These are phyloP conservation scores for Coronaproctus castanopsis DNA, from an alignment of 2,888 invertebrate species.

Conservation along the genomic window DNA sequence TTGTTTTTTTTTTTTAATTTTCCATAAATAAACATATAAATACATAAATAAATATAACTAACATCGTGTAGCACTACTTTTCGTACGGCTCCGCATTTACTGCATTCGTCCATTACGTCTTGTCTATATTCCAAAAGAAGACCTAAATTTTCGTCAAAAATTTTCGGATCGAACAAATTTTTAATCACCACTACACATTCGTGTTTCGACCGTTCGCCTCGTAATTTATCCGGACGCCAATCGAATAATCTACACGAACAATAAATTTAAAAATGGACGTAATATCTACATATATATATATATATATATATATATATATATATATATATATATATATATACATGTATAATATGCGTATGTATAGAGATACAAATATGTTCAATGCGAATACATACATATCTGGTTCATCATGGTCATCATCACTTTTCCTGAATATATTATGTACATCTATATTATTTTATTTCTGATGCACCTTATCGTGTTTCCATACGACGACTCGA, in stretches of 20 bases:
- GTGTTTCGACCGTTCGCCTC: conserved; percentile 65
- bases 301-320: background rate
- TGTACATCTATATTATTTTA: too few relatives aligned
- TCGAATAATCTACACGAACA: conserved; percentile 64
- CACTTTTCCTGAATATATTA: too few relatives aligned
- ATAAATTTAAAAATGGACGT: conserved; percentile 3
- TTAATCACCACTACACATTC: conserved; percentile 82
- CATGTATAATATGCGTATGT: too few relatives aligned
- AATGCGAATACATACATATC: too few relatives aligned
- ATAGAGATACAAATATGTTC: too few relatives aligned
- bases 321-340: background rate
- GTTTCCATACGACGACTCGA: too few relatives aligned
- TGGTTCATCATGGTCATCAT: too few relatives aligned
- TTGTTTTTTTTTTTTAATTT: too few relatives aligned
- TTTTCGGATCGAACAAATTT: conserved; percentile 72
- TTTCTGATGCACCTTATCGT: too few relatives aligned
- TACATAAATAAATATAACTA: too few relatives aligned
- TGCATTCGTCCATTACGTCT: conserved; percentile 70
- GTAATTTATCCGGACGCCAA: conserved; percentile 84
- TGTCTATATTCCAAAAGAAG: conserved; percentile 77
- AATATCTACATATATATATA: background rate
- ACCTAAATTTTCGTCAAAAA: conserved; percentile 76
- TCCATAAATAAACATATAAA: too few relatives aligned
- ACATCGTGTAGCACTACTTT: conserved; percentile 83
- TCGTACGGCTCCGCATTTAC: conserved; percentile 75